A percentile compares a stretch with the other conserved stretches of the same genome.
Evolutionary conservation across 2,113 vertebrate species (phyloP).

Genomic region (Trematocara zebra): DNA sequence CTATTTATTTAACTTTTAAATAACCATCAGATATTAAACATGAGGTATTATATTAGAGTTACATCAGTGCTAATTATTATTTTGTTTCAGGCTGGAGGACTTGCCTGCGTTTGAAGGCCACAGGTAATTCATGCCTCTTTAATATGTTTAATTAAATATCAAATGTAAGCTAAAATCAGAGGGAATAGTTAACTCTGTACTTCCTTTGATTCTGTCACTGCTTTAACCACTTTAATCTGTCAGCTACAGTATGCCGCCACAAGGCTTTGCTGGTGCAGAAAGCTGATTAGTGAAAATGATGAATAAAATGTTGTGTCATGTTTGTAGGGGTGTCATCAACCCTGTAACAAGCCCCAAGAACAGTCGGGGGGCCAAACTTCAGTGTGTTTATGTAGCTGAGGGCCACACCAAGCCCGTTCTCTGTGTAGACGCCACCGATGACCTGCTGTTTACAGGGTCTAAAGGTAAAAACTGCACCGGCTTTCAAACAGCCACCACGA

Average conservation of each 20-base stretch:
- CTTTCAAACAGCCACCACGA: fast-evolving
- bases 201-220: neutral
- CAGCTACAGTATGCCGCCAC: neutral
- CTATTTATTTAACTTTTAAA: neutral
- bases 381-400: conserved; percentile 87
- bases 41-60: neutral
- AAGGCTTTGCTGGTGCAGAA: neutral
- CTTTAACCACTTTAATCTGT: neutral
- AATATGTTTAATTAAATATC: neutral
- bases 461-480: conserved; percentile 77
- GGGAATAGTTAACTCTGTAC: neutral
- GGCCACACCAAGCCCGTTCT: conserved; percentile 93
- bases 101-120: conserved; percentile 35
- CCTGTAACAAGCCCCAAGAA: conserved; percentile 76
- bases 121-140: conserved; percentile 26
- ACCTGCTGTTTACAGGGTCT: conserved; percentile 96
- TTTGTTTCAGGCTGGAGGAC: conserved; percentile 43
- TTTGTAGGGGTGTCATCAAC: conserved; percentile 86
- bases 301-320: neutral
- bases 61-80: neutral
- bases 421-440: conserved; percentile 91
- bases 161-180: neutral
- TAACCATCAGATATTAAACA: neutral
- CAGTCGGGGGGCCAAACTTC: conserved; percentile 68
- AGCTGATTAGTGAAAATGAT: neutral